A percentile compares a stretch with the other conserved stretches of the same genome.
phyloP scores from a whole-genome alignment of 2,797 vertebrate species.

The Parambassis ranga region DNA sequence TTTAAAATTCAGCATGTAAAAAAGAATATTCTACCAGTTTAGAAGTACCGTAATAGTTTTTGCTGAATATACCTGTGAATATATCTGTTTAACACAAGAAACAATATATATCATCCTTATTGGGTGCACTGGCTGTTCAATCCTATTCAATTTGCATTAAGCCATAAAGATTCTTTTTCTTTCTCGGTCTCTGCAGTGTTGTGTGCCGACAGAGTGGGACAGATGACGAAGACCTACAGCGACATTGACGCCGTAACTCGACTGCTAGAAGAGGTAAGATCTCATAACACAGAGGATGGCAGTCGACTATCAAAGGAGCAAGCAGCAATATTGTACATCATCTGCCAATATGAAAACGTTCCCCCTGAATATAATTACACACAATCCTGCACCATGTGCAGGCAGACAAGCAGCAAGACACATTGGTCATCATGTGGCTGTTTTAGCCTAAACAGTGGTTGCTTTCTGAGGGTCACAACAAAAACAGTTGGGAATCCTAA shows the following conservation, averaged over 20 bases:
- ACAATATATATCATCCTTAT: too few relatives aligned
- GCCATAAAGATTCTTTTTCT: background rate
- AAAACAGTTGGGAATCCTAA: constrained; percentile 1
- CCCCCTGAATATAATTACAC: too few relatives aligned
- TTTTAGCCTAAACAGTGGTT: background rate
- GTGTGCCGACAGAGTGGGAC: constrained; percentile 98
- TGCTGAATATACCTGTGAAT: too few relatives aligned
- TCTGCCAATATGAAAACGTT: too few relatives aligned
- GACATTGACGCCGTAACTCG: constrained; percentile 98
- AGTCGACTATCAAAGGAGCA: too few relatives aligned
- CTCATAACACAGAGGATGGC: background rate
- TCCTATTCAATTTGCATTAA: background rate
- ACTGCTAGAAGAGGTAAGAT: constrained; percentile 92
- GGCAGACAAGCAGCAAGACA: background rate
- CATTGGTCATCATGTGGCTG: background rate
- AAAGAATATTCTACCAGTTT: too few relatives aligned
- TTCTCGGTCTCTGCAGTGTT: constrained; percentile 80
- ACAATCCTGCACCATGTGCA: background rate
- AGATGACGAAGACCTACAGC: constrained; percentile 99
- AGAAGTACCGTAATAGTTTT: too few relatives aligned
- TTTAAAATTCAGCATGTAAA: too few relatives aligned
- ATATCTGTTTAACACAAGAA: too few relatives aligned
- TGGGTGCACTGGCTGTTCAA: background rate
- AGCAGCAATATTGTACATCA: too few relatives aligned
- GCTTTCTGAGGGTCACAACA: background rate